Evolutionary conservation across 2,113 vertebrate genomes (phyloP).

Genomic region (Anguilla rostrata): DNA sequence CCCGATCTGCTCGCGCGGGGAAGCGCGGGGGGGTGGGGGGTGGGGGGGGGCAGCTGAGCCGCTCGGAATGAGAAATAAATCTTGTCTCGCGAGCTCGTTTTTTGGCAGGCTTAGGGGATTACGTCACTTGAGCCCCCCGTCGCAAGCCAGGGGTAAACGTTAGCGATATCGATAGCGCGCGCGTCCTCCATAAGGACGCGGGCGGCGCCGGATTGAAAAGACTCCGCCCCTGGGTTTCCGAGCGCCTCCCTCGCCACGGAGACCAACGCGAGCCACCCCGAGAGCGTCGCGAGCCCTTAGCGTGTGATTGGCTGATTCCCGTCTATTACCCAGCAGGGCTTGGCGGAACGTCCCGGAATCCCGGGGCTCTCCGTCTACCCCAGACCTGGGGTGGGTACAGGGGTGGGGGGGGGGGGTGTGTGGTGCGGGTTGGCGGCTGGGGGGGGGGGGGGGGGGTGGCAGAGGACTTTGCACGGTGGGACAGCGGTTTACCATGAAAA

Average conservation of each 20-base stretch:
- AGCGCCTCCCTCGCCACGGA: neutral
- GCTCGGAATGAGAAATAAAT: neutral
- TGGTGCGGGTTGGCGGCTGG: too few species aligned
- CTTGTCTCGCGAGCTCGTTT: neutral
- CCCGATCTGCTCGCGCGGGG: neutral
- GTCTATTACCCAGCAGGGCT: too few species aligned
- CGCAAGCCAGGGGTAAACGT: neutral
- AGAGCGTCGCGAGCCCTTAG: neutral
- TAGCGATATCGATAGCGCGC: neutral
- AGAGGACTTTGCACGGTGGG: too few species aligned
- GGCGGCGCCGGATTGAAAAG: neutral
- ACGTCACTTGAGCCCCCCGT: neutral
- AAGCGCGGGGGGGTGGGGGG: too few species aligned
- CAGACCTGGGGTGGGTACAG: too few species aligned
- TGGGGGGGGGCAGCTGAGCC: neutral
- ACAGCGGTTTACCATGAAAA: too few species aligned
- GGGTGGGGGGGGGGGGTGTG: too few species aligned
- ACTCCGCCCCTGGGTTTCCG: neutral
- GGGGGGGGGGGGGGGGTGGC: neutral
- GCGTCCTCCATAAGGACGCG: neutral
- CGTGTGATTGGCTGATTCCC: too few species aligned
- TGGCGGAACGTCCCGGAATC: too few species aligned
- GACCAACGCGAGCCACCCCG: neutral
- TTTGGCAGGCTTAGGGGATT: neutral
- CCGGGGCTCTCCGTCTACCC: too few species aligned